Evolutionary conservation across 2,113 vertebrate species (phyloP), one percentile per base, ranked within the genome.

Genomic region (Beaufortia kweichowensis): DNA sequence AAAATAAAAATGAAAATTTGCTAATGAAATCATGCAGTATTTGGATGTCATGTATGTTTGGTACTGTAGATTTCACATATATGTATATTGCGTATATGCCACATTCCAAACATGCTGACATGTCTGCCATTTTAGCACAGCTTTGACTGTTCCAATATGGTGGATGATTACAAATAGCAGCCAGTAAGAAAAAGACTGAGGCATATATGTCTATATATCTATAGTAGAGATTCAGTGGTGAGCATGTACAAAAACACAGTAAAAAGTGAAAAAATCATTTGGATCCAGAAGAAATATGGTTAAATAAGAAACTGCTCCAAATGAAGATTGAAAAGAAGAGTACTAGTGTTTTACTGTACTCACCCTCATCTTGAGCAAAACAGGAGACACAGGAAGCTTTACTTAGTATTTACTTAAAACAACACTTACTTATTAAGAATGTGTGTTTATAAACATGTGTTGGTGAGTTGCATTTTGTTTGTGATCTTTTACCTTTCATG

Each of bases 401-500:
- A 90, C 83, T 77, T 63, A 76, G 50, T 21, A 76, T 12, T 57
- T 15, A 8, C 29, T 14, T 12, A n/a, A 57, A 2, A 35, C n/a
- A 17, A 21, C 26, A 33, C 14, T 46, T 46, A 46, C 35, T 39
- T 46, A 46, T 15, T 46, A 46, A 28, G 7, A 75, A 48, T 1
- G 3, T 12, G 56, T 23, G 24, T 77, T 15, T 65, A 17, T 31
- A 21, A 31, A 11, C 10, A 8, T 19, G 61, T 11, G 8, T 39
- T n/a, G 15, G 9, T 46, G 26, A 6, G 66, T 0, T 21, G 5
- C 17, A 15, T 19, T 8, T n/a, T 65, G 35, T n/a, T n/a, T 39
- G 59, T 48, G 10, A 48, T 33, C 78, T 50, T 90, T 83, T 82
- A 96, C 97, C 96, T 92, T 98, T 99, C 96, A 99, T 99, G 77